A percentile compares a stretch with the other conserved stretches of the same genome.
phyloP scores from a whole-genome alignment of 2,888 invertebrate species.

The Nymphalis c-album region DNA sequence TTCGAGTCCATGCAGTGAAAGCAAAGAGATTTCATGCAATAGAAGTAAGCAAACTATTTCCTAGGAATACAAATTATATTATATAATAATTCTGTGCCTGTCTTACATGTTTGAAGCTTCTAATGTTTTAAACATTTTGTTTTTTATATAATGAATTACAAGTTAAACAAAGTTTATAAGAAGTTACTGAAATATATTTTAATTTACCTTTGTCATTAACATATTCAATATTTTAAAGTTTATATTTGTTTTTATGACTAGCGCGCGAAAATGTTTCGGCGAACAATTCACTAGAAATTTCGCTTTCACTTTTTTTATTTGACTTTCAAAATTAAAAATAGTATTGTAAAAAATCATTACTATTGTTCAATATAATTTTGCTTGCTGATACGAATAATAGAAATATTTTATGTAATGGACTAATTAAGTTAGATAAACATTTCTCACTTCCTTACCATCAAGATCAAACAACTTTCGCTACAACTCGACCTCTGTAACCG shows the following conservation, averaged over 20 bases:
- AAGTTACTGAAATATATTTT: too few species aligned
- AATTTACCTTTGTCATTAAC: too few species aligned
- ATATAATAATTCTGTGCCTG: not conserved
- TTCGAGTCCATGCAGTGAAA: slow-evolving; percentile 11
- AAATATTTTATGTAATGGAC: not conserved
- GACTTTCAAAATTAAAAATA: not conserved
- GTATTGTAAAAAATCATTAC: not conserved
- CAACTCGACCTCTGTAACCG: slow-evolving; percentile 44
- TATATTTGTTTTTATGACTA: too few species aligned
- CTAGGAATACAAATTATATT: slow-evolving; percentile 10
- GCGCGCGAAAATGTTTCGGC: not conserved
- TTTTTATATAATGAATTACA: too few species aligned
- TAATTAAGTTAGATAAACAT: slow-evolving; percentile 17
- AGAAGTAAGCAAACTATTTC: slow-evolving; percentile 1
- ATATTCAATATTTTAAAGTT: too few species aligned
- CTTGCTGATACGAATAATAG: not conserved
- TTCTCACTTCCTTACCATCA: slow-evolving; percentile 67
- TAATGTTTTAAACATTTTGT: not conserved
- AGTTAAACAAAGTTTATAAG: too few species aligned
- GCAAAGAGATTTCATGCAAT: slow-evolving; percentile 3
- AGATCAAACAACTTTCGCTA: slow-evolving; percentile 78
- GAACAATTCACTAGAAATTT: not conserved
- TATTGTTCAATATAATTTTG: not conserved
- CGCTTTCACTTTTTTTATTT: not conserved
- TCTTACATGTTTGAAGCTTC: not conserved